These are phyloP conservation scores for Drosophila mojavensis DNA, from an alignment of 1,140 invertebrate species.

Conservation along the genomic window DNA sequence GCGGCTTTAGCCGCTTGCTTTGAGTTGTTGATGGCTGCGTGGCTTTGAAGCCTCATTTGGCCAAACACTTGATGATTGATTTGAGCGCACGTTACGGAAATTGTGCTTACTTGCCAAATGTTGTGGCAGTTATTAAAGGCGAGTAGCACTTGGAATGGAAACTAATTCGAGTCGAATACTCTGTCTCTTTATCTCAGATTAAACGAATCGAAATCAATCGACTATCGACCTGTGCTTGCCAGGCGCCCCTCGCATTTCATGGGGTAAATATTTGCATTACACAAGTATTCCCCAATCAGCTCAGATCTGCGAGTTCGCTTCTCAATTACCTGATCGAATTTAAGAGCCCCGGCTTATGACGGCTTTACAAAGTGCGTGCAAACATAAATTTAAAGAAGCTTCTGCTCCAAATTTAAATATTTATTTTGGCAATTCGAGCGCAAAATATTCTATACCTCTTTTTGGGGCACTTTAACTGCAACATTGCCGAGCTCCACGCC, in stretches of 20 bases:
- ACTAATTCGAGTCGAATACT: background rate
- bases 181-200: background rate
- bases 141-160: background rate
- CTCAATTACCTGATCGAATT: conserved; percentile 10
- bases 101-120: conserved; percentile 36
- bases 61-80: conserved; percentile 38
- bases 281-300: conserved; percentile 15
- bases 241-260: background rate
- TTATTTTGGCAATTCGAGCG: conserved; percentile 60
- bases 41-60: conserved; percentile 41
- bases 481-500: background rate
- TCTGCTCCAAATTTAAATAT: conserved; percentile 61
- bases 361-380: conserved; percentile 14
- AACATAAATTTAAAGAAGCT: conserved; percentile 13
- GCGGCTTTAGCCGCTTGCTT: conserved; percentile 6
- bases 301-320: conserved; percentile 3
- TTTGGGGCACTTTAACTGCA: conserved; percentile 9
- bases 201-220: background rate
- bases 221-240: background rate
- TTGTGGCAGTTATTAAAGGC: conserved; percentile 29
- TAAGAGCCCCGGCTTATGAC: conserved; percentile 9
- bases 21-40: conserved; percentile 36
- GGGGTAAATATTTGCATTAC: conserved; percentile 15
- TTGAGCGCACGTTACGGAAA: conserved; percentile 10
- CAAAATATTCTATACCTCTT: conserved; percentile 45